Evolutionary conservation across 23 tunicate species (phyloP), one percentile per base, ranked within the genome.

Genomic region (Clavelina lepadiformis): DNA sequence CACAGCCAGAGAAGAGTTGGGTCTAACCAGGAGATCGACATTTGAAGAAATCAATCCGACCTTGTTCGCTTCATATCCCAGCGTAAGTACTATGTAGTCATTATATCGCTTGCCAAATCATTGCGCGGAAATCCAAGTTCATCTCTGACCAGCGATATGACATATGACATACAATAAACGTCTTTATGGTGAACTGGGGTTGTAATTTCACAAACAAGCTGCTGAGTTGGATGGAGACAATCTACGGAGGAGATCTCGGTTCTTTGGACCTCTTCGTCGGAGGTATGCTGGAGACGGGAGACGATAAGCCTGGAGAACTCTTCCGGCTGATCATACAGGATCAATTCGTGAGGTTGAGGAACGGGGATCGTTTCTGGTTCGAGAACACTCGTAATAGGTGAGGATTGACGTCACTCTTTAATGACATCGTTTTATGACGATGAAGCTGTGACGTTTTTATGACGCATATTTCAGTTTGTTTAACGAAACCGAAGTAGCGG

Each of bases 311-410:
- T 1, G 88, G 96, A 21, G 82, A 73, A 68, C 67, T 88, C 54
- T 80, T 88, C 35, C 57, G 88, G 28, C 35, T 32, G n/a, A 57
- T 88, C 50, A 38, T 88, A 2, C 32, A 54, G 28, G 96, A 88
- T 52, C 96, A 88, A 30, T 88, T 88, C 34, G 44, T 25, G 20
- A 73, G 88, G 13, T 25, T 88, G 1, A 78, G 96, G n/a, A 74
- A 88, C 35, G 96, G 83, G 32, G 88, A 88, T 53, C 57, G 96
- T 26, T 88, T 88, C 50, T 88, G 96, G 96, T 88, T 73, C 52
- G 96, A 80, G 53, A 88, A 88, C 74, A 26, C 30, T 0, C 56
- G 51, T 41, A 81, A 80, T 35, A 57, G 73, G 96, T 88, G 26
- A 63, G 76, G 19, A 44, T 0, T 3, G n/a, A n/a, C n/a, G n/a